Evolutionary conservation across 2,797 vertebrate genomes (phyloP), one percentile per base, ranked within the genome.

Genomic region (Leucoraja ocellata): DNA sequence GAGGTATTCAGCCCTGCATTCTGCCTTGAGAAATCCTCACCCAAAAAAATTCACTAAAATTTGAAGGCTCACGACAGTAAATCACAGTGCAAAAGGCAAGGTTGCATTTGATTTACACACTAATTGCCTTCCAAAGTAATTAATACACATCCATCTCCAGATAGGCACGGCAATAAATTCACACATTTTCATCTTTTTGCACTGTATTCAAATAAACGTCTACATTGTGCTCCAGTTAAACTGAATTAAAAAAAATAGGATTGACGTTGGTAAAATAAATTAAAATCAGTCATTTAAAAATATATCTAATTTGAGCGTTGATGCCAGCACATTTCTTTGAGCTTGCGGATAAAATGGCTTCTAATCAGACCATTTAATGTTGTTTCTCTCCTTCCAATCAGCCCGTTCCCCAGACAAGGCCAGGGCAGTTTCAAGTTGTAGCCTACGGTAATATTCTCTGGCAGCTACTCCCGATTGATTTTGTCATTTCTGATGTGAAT

Each of bases 61-160:
- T 94, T 93, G 95, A 96, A 95, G 95, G 94, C 95, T 95, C 94
- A 93, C 2, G 0, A 95, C 93, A 95, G 94, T 95, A 96, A 96
- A 95, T 96, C 95, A 96, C 95, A 96, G 95, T 95, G 96, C 96
- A 95, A 96, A 96, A 95, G 95, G 95, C 95, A 96, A 96, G 96
- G 95, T 96, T 95, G 95, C 95, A 95, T 94, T 95, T 94, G 68
- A 96, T 96, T 96, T 96, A 95, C 95, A 95, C 95, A 95, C 96
- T 96, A 96, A 96, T 95, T 94, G 95, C 95, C 95, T 96, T 96
- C 96, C 96, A 96, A 95, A 95, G 95, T 95, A 96, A 95, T 96
- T 96, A 96, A 96, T 96, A 95, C 94, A 95, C 96, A 95, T 94
- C 95, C 95, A 95, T 96, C 95, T 95, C 95, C 94, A 96, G 86